phyloP scores from a whole-genome alignment of 2,797 vertebrate genomes.

The Crocidura indochinensis region DNA sequence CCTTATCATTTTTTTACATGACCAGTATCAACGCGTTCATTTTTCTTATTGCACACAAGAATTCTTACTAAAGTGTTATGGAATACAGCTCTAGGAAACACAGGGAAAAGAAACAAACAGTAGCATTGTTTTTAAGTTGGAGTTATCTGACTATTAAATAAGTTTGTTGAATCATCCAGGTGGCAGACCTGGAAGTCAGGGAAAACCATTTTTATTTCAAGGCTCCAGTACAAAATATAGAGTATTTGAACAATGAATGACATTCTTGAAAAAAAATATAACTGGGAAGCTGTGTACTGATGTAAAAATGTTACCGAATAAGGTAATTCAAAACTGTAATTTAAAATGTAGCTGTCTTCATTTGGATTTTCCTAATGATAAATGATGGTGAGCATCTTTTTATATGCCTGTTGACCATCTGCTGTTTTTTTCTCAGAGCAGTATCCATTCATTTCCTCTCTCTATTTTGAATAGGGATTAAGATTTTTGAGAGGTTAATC shows the following conservation, averaged over 20 bases:
- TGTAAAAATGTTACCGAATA: slow-evolving; percentile 38
- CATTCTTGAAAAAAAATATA: slow-evolving; percentile 73
- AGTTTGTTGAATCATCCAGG: not conserved
- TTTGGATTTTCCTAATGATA: no score
- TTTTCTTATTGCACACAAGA: not conserved
- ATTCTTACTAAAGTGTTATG: not conserved
- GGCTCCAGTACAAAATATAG: not conserved
- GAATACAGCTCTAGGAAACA: slow-evolving; percentile 11
- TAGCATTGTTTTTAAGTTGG: not conserved
- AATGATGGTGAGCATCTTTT: no score
- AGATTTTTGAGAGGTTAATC: no score
- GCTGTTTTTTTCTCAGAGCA: no score
- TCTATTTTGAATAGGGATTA: no score
- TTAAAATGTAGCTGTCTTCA: no score
- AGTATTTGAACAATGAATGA: not conserved
- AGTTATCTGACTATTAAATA: not conserved
- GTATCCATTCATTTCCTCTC: no score
- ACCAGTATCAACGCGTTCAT: not conserved
- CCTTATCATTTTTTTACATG: not conserved
- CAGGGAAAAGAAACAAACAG: not conserved
- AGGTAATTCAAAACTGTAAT: not conserved
- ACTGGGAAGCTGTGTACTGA: slow-evolving; percentile 39
- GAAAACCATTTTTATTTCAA: not conserved
- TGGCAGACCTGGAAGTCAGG: slow-evolving; percentile 33
- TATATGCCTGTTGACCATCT: no score